Evolutionary conservation across 2,113 vertebrate genomes (phyloP).

Genomic region (Apodemus sylvaticus): DNA sequence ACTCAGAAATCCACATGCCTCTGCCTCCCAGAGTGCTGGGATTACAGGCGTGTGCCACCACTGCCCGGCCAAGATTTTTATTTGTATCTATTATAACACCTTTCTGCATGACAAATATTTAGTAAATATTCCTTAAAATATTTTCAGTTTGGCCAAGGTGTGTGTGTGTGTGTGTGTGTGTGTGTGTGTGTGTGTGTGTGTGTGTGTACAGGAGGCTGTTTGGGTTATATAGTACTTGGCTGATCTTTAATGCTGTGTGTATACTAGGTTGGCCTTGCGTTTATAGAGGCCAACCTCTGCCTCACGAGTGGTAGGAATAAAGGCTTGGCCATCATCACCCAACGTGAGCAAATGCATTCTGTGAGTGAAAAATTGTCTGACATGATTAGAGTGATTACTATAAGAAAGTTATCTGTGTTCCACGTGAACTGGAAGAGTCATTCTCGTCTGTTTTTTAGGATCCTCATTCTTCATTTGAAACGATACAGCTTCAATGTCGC

Average conservation of each 20-base stretch:
- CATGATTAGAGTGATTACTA: neutral
- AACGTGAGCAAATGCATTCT: neutral
- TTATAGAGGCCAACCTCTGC: neutral
- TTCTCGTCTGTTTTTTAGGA: conserved; percentile 83
- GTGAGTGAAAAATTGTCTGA: conserved; percentile 30
- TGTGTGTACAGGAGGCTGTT: neutral
- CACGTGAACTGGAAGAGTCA: neutral
- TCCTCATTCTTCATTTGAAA: conserved; percentile 98
- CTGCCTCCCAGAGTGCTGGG: no score
- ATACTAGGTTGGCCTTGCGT: neutral
- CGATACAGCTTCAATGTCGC: conserved; percentile 97
- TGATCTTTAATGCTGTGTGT: neutral
- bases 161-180: no score
- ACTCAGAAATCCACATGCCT: no score
- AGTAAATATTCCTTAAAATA: conserved; percentile 38
- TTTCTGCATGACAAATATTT: neutral
- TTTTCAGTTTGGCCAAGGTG: neutral
- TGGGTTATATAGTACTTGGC: neutral
- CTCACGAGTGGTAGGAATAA: neutral
- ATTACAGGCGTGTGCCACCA: no score
- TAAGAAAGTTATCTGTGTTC: neutral
- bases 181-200: neutral
- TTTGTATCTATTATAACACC: neutral
- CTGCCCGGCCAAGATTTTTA: no score
- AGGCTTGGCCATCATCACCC: neutral